Percentiles rank a stretch among this genome's conserved stretches.
Evolutionary conservation across 2,797 vertebrate species (phyloP).

Genomic region (Anabacerthia variegaticeps): DNA sequence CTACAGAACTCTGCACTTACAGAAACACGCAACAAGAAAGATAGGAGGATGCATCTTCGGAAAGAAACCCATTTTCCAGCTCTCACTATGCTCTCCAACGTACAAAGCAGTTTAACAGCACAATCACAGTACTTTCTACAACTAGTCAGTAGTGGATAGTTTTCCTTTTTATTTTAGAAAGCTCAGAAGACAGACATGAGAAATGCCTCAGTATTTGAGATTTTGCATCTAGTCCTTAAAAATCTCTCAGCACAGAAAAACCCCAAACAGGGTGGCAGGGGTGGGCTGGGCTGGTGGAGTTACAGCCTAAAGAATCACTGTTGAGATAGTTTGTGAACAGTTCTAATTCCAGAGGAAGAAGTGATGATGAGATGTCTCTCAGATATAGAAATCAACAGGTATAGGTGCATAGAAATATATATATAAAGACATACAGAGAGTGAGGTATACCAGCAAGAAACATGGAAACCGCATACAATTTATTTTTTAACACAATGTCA

Average conservation of each 20-base stretch:
- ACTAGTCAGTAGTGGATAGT: not conserved
- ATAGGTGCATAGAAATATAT: not conserved
- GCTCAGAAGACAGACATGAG: not conserved
- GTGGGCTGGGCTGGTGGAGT: not conserved
- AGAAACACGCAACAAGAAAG: not conserved
- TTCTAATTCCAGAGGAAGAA: not conserved
- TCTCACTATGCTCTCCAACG: not conserved
- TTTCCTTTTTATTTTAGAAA: not conserved
- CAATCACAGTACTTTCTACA: not conserved
- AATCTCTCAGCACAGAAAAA: not conserved
- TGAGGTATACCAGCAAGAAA: not conserved
- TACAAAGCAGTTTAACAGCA: not conserved
- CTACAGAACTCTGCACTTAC: not conserved
- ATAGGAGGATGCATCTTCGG: not conserved
- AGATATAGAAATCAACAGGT: not conserved
- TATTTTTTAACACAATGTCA: not conserved
- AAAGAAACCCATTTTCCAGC: not conserved
- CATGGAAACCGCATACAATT: not conserved
- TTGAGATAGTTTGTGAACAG: not conserved
- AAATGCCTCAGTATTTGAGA: not conserved
- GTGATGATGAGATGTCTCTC: not conserved
- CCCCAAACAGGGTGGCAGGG: accelerated
- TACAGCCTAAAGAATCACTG: not conserved
- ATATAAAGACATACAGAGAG: not conserved
- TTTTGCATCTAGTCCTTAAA: not conserved